Evolutionary conservation across 2,113 vertebrate genomes (phyloP), one percentile per base, ranked within the genome.

Genomic region (Antigone vipio): DNA sequence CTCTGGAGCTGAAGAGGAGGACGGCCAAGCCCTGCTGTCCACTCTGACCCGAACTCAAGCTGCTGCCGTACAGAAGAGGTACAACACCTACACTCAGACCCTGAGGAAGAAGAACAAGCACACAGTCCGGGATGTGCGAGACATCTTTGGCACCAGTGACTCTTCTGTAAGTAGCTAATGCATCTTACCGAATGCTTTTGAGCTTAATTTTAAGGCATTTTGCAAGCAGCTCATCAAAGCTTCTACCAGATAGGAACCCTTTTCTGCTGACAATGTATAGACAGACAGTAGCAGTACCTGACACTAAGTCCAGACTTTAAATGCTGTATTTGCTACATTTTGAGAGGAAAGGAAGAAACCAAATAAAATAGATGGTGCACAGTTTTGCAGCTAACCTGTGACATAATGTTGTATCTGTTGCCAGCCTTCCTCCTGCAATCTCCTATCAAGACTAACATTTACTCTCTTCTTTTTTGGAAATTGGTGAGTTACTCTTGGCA

Each of bases 31-130:
- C 6, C 97, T 99, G 87, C 97, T 99, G 47, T 99, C 99, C 15
- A 99, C 99, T 2, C 79, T 99, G 95, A 99, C 99, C 6, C 98
- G 98, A 63, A 99, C 98, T 18, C 99, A 99, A 97, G 98, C 98
- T 2, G 98, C 99, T 11, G 99, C 99, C 0, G 99, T 99, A 55
- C 99, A 98, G 93, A 99, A 98, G 93, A 98, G 99, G 77, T 98
- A 99, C 67, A 99, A 99, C 84, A 99, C 99, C 47, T 99, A 99
- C 92, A 99, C 98, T 3, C 98, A 99, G 86, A 99, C 99, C 0
- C 95, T 99, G 95, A 98, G 98, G 95, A 99, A 98, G 76, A 99
- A 98, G 91, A 99, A 98, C 95, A 98, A 98, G 72, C 99, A 99
- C 52, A 97, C 99, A 15, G 96, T 98, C 64, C 97, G 98, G 91